Base-by-base conservation (phyloP, 2,797 vertebrate genomes). In the Siniperca scherzeri region DNA sequence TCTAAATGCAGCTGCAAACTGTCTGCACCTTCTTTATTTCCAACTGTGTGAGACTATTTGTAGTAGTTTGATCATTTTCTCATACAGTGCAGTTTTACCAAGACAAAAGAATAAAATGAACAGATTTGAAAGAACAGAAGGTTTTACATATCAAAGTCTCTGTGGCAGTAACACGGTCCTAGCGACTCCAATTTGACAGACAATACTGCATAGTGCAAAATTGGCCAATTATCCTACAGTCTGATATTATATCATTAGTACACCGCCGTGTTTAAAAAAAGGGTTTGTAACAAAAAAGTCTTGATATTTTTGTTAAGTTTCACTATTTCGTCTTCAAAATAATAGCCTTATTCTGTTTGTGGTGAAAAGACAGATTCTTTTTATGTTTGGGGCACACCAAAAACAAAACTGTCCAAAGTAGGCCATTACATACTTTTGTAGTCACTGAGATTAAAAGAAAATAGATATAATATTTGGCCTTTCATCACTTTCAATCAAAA, bases 61-160 rank as follows among this genome's bases (percentile, higher is more conserved):
- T 56, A 21, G 56, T 38, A 14, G 61, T 81, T 74, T 70, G 73
- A 81, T 84, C 56, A 40, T 77, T 83, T 72, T 67, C 21, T 70
- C 36, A 25, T 21, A 50, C 3, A 14, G 4, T 25, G 55, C 60
- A 19, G 56, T 61, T 81, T 38, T 53, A n/a, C 57, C 22, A 42
- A 79, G 33, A 70, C 25, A 62, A 74, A 57, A 62, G 57, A 73
- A 67, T 62, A 27, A 81, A 78, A 73, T 33, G 5, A 81, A 36
- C 46, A 60, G 33, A 36, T 82, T 69, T 61, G 73, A 60, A 30
- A 53, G 33, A 85, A 69, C 22, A 40, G 59, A 61, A 44, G 9
- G 55, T 72, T 84, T 88, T 76, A 44, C 67, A 81, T 74, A 78
- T 81, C 75, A 84, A 79, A 78, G 76, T 77, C 30, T 81, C 27